phyloP scores from a whole-genome alignment of 2,113 vertebrate species.

The Pseudorasbora parva region DNA sequence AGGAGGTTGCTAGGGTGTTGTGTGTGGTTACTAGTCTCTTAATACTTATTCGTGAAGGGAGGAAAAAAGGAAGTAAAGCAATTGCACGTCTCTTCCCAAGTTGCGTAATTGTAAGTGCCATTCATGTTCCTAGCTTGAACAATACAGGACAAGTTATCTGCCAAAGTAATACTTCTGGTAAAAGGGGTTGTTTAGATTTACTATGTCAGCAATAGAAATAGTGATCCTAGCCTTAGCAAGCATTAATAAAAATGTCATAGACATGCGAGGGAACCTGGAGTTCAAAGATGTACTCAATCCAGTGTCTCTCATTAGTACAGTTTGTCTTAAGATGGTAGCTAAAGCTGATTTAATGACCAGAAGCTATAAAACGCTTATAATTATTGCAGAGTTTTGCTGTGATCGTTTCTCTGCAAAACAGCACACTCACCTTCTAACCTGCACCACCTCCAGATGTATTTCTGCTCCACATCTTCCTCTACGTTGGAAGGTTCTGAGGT shows the following conservation, averaged over 20 bases:
- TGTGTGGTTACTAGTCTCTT: background rate
- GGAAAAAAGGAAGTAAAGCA: background rate
- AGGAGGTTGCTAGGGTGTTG: background rate
- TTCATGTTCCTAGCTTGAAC: background rate
- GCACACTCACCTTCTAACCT: background rate
- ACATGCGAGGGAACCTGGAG: background rate
- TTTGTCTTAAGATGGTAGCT: background rate
- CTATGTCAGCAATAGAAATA: background rate
- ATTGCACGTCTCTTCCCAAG: background rate
- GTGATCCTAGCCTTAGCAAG: background rate
- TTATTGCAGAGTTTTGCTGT: background rate
- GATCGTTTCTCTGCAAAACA: background rate
- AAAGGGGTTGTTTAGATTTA: background rate
- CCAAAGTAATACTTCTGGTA: background rate
- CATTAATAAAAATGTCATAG: background rate
- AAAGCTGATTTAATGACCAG: background rate
- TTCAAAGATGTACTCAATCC: background rate
- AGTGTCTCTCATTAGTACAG: background rate
- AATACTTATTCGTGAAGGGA: background rate
- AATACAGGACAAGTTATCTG: background rate
- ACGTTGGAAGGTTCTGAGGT: background rate
- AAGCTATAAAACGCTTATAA: background rate
- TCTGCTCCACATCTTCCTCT: slow-evolving; percentile 1
- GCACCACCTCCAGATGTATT: no score
- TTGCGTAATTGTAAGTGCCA: background rate